Evolutionary conservation across 2,888 invertebrate genomes (phyloP).

Genomic region (Orgyia antiqua): DNA sequence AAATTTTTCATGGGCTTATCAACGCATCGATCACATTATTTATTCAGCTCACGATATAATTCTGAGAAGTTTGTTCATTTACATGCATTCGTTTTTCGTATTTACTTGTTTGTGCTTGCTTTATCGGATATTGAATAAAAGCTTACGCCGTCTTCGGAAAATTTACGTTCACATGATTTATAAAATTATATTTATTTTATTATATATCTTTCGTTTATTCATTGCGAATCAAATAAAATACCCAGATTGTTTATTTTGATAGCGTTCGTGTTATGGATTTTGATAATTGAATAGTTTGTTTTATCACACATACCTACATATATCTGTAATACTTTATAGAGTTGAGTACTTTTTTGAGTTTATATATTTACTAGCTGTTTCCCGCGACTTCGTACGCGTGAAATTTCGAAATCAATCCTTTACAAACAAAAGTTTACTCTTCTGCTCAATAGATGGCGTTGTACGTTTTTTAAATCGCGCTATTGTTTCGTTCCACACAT

Average conservation of each 20-base stretch:
- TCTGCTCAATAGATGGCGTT: no score
- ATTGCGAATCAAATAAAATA: slow-evolving; percentile 1
- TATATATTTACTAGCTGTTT: no score
- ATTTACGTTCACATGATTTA: slow-evolving; percentile 27
- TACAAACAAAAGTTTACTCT: no score
- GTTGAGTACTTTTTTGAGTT: no score
- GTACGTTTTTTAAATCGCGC: no score
- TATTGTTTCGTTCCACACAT: no score
- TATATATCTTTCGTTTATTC: slow-evolving; percentile 6
- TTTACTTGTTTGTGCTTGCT: slow-evolving; percentile 54
- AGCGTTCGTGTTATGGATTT: no score
- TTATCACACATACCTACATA: no score
- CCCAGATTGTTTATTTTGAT: slow-evolving; percentile 4
- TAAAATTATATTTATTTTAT: slow-evolving; percentile 9
- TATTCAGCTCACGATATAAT: slow-evolving; percentile 67
- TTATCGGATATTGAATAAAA: slow-evolving; percentile 53
- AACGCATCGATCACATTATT: slow-evolving; percentile 67
- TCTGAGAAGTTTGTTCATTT: slow-evolving; percentile 65
- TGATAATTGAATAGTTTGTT: no score
- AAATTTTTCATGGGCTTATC: slow-evolving; percentile 67
- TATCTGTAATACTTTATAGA: no score
- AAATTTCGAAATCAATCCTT: no score
- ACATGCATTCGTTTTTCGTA: slow-evolving; percentile 58
- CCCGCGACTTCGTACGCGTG: no score
- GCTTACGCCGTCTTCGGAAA: slow-evolving; percentile 29